Evolutionary conservation across 1,140 invertebrate species (phyloP).

Genomic region (Pectinophora gossypiella): DNA sequence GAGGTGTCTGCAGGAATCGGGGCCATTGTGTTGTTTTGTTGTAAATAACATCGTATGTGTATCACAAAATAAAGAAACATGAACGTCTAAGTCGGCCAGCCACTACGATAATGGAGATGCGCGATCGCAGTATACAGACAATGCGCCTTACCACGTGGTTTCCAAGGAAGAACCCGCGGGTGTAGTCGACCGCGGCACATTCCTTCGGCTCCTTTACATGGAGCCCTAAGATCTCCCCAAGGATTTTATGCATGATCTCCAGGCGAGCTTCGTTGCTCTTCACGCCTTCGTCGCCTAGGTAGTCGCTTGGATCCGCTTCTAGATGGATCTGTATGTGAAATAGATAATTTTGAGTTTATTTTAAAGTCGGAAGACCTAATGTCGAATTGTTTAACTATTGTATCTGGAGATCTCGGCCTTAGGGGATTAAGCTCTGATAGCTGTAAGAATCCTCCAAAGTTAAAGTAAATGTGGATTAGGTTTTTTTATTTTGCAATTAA

Average conservation of each 20-base stretch:
- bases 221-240: conserved; percentile 82
- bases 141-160: conserved; percentile 82
- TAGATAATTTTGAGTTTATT: too few species aligned
- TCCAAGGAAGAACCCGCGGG: conserved; percentile 84
- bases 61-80: conserved; percentile 22
- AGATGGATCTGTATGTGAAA: conserved; percentile 82
- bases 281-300: conserved; percentile 79
- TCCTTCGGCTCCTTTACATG: conserved; percentile 74
- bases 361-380: too few species aligned
- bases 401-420: too few species aligned
- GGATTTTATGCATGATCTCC: conserved; percentile 86
- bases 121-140: conserved; percentile 12
- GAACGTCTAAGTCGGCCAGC: conserved; percentile 28
- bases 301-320: conserved; percentile 79
- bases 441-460: too few species aligned
- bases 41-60: too few species aligned
- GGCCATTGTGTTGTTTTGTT: too few species aligned
- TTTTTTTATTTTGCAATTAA: too few species aligned
- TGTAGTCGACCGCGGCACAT: conserved; percentile 70
- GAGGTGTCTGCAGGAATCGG: too few species aligned
- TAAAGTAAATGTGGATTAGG: too few species aligned
- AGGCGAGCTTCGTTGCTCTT: conserved; percentile 80
- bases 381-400: too few species aligned
- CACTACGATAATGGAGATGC: conserved; percentile 46
- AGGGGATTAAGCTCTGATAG: too few species aligned